phyloP scores from a whole-genome alignment of 1,140 invertebrate genomes.

The Rhysida immarginata region DNA sequence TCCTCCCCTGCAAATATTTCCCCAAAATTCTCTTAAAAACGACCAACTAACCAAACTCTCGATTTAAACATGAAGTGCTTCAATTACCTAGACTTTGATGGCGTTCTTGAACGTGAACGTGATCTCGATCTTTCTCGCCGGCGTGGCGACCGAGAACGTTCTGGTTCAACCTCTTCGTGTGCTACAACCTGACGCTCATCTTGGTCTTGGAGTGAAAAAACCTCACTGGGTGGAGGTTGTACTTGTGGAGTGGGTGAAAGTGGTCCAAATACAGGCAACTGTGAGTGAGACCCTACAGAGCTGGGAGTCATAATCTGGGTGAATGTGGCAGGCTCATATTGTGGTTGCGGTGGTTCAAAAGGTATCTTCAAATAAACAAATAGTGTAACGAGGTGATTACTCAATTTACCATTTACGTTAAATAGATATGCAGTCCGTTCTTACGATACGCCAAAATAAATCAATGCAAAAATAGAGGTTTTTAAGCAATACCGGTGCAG shows the following conservation, averaged over 20 bases:
- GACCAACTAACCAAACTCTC: not conserved
- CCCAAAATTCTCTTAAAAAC: not conserved
- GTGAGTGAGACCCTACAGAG: conserved; percentile 11
- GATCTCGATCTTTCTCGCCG: conserved; percentile 18
- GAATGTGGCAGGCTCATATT: conserved; percentile 20
- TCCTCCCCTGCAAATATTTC: not conserved
- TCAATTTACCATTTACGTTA: not conserved
- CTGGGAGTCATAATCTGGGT: conserved; percentile 5
- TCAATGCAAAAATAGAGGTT: not conserved
- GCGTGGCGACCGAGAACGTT: conserved; percentile 5
- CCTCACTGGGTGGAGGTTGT: conserved; percentile 10
- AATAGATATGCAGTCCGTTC: conserved; percentile 9
- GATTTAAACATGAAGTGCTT: not conserved
- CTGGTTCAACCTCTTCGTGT: conserved; percentile 10
- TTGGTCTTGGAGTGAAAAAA: conserved; percentile 11
- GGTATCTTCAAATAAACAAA: conserved; percentile 25
- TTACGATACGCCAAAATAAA: not conserved
- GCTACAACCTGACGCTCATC: conserved; percentile 9
- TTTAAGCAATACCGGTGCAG: not conserved
- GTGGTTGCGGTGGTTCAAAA: conserved; percentile 47
- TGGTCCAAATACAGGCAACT: conserved; percentile 12
- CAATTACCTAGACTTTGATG: conserved; percentile 7
- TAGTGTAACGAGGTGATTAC: not conserved
- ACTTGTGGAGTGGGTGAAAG: conserved; percentile 13
- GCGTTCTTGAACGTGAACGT: conserved; percentile 24